Evolutionary conservation across 53 echinoderm and acorn worm genomes (phyloP), one percentile per base, ranked within the genome.

Genomic region (Patiria pectinifera): DNA sequence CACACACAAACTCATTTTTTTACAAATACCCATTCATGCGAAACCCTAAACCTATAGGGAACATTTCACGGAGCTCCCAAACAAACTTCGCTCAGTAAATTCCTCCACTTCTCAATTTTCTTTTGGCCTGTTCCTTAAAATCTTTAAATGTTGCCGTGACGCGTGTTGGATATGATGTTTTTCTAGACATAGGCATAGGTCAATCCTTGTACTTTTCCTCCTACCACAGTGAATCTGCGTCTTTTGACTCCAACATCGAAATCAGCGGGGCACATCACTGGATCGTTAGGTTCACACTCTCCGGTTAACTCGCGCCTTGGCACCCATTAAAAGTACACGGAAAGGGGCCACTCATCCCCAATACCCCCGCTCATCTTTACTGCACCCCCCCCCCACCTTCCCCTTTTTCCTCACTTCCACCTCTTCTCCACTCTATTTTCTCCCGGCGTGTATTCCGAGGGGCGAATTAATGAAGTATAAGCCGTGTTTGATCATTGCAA

Each of bases 401-500:
- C 35, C 35, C 35, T 35, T 35, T 35, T 35, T 35, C 35, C 35
- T 35, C 35, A 35, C 35, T 35, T 35, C 35, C 35, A 35, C 35
- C 80, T 10, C 74, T 21, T 10, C 74, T 24, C 24, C 11, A 7
- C 49, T 22, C 59, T 53, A 2, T 82, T 21, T 84, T 59, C 14
- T 11, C 25, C 25, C 80, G 80, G 14, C 80, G 87, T 47, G 66
- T 87, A 72, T 21, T 75, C 21, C 24, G 49, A 53, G 69, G 61
- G 81, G 80, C 44, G 90, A 90, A 45, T 90, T 90, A 90, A 90
- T 82, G 81, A 90, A 84, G 90, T 48, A 46, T 87, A 87, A 87
- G 87, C 53, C 87, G 19, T 90, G 90, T 90, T 80, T 90, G 90
- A 81, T 69, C 66, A 90, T 90, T 63, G 22, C 69, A 62, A 35